Conservation (phyloP, 2,888 invertebrate species). For the Glomeris marginata region DNA sequence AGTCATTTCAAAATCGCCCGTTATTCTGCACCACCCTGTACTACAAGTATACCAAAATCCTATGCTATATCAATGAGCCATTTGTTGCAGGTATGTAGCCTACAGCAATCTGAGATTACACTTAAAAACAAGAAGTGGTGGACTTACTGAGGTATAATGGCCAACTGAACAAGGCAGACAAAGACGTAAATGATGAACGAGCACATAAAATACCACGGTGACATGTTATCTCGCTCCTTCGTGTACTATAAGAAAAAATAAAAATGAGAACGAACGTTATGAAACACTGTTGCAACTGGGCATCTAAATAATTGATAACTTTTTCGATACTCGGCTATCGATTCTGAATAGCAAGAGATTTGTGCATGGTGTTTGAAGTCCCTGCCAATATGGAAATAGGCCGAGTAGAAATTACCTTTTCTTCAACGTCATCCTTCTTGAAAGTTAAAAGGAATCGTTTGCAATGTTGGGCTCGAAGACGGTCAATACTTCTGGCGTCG, state of each 20-base stretch:
- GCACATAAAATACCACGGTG: conserved; percentile 70
- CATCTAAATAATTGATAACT: too few species aligned
- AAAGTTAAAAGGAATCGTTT: conserved; percentile 70
- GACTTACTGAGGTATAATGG: conserved; percentile 49
- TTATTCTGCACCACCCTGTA: too few species aligned
- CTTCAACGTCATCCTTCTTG: conserved; percentile 59
- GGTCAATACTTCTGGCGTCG: conserved; percentile 83
- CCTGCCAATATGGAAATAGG: not conserved
- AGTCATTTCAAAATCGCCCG: too few species aligned
- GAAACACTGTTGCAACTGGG: too few species aligned
- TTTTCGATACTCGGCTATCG: too few species aligned
- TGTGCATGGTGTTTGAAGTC: not conserved
- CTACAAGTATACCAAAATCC: too few species aligned
- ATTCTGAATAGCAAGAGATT: not conserved
- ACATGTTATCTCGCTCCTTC: conserved; percentile 67
- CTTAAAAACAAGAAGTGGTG: not conserved
- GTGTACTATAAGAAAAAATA: conserved; percentile 48
- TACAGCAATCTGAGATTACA: too few species aligned
- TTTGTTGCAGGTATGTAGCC: too few species aligned
- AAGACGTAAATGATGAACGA: conserved; percentile 55
- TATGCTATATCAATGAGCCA: too few species aligned
- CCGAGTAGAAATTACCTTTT: conserved; percentile 39
- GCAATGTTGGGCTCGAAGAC: conserved; percentile 75
- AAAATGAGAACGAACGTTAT: conserved; percentile 4
- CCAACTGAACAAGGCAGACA: conserved; percentile 49